Evolutionary conservation across 2,888 invertebrate genomes (phyloP), one percentile per base, ranked within the genome.

Genomic region (Macrosiphum euphorbiae): DNA sequence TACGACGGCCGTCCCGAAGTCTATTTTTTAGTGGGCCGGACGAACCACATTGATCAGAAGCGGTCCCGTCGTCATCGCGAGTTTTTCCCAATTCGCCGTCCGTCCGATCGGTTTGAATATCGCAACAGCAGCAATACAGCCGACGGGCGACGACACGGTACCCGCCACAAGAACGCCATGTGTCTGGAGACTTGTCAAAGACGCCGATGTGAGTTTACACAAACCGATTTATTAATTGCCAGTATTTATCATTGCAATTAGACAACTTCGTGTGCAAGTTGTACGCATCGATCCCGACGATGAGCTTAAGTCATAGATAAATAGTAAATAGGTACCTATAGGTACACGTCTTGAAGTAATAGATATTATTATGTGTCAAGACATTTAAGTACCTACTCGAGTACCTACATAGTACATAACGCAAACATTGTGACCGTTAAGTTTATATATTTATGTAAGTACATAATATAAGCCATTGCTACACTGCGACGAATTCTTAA

Each of bases 101-200:
- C 50, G 20, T 67, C 20, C 26, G n/a, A 58, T 16, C 44, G 13
- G 35, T 90, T 50, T 50, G 41, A 86, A 86, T 90, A 20, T 13
- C 50, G 90, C 26, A 5, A 13, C 88, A 26, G 86, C 44, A 86
- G 44, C 91, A 16, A 50, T 11, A 35, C 41, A 88, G 61, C 50
- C n/a, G n/a, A n/a, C n/a, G n/a, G n/a, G n/a, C 35, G 88, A n/a
- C 89, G 93, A 88, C 85, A 94, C 94, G 94, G 94, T 90, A 86
- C 20, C 90, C 90, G 67, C 52, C 41, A 52, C 44, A n/a, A 28
- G 41, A 67, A 88, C 8, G 11, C 67, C 50, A 20, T 41, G 41
- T 28, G 58, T 26, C 85, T 78, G 67, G 78, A 55, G 94, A 67
- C 94, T 94, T 86, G 94, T 86, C 94, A 94, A 94, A 94, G 94